Percentiles rank a stretch among this genome's conserved stretches.
Conservation (phyloP, 2,888 invertebrate genomes). For the Phragmatobia fuliginosa region DNA sequence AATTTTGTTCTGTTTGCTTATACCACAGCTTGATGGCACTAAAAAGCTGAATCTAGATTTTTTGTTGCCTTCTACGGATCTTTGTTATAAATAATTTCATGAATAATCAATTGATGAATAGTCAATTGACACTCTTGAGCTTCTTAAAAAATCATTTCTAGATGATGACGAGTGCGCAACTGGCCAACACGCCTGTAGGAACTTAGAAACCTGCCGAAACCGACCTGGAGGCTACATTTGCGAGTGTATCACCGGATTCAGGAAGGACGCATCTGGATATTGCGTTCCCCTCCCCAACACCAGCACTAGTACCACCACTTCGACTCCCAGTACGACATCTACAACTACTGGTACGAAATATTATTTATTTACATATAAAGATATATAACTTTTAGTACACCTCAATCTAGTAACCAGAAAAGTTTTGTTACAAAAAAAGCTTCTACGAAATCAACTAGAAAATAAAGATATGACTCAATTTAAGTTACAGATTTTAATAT, state of each 20-base stretch:
- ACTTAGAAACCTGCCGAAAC: constrained; percentile 60
- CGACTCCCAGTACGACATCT: constrained; percentile 42
- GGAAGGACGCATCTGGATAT: constrained; percentile 85
- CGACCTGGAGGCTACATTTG: constrained; percentile 93
- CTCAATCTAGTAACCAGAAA: no score
- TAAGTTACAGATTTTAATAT: no score
- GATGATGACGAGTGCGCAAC: constrained; percentile 92
- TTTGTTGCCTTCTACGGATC: background rate
- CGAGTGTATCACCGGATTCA: constrained; percentile 92
- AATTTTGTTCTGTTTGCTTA: no score
- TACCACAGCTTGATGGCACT: no score
- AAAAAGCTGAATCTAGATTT: background rate
- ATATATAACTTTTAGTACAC: background rate
- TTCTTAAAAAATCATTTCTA: constrained; percentile 57
- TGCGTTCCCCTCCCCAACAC: constrained; percentile 58
- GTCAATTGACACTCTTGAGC: background rate
- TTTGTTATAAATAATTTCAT: background rate
- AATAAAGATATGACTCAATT: no score
- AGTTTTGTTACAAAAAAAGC: no score
- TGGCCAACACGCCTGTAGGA: constrained; percentile 67
- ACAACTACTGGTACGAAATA: constrained; percentile 30
- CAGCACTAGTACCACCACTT: constrained; percentile 38
- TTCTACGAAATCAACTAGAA: no score
- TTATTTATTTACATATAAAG: no score
- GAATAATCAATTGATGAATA: background rate